phyloP scores from a whole-genome alignment of 2,888 invertebrate species.

The Mongoloraphidia duomilia region DNA sequence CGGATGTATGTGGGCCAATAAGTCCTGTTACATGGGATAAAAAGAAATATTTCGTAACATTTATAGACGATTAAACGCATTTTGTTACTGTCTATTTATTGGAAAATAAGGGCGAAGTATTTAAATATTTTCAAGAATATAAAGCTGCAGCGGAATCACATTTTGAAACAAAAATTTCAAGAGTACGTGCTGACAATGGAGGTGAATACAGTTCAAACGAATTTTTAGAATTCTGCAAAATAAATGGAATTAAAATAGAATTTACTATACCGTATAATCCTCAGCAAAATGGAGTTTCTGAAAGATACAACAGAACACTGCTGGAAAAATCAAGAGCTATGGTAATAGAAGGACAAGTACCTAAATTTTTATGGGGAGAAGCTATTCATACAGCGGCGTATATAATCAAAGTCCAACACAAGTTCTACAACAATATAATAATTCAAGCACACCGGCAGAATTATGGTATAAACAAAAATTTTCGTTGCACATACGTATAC shows the following conservation, averaged over 20 bases:
- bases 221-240: conserved; percentile 18
- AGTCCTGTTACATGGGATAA: no score
- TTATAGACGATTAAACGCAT: no score
- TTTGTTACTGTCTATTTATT: no score
- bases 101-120: not conserved
- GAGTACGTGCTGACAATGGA: no score
- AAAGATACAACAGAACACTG: conserved; percentile 22
- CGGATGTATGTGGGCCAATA: no score
- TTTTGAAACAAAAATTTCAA: no score
- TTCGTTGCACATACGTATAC: conserved; percentile 9
- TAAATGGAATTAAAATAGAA: conserved; percentile 21
- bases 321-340: conserved; percentile 8
- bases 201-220: conserved; percentile 21
- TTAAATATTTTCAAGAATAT: no score
- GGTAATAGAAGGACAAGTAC: conserved; percentile 4
- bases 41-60: no score
- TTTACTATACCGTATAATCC: conserved; percentile 25
- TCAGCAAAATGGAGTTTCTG: conserved; percentile 24
- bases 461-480: conserved; percentile 9
- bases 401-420: conserved; percentile 3
- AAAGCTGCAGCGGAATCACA: no score
- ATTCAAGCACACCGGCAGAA: conserved; percentile 8
- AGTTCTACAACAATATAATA: not conserved
- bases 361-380: conserved; percentile 10
- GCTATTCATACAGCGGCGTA: conserved; percentile 7